Evolutionary conservation across 2,797 vertebrate genomes (phyloP).

Genomic region (Molossus alvarezi): DNA sequence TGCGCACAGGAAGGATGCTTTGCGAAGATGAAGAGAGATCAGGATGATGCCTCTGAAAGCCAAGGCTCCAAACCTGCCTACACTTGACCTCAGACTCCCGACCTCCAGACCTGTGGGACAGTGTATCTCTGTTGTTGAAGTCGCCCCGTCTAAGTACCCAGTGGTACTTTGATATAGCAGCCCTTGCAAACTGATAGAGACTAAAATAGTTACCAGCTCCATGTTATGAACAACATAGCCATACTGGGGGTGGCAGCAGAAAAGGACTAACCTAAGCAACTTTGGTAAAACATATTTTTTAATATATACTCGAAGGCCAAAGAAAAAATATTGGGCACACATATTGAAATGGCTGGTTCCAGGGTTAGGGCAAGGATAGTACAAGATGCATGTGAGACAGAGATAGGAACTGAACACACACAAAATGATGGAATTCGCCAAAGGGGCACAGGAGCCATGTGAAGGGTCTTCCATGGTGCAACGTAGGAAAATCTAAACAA

Average conservation of each 20-base stretch:
- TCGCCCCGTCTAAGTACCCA: neutral
- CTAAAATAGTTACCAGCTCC: neutral
- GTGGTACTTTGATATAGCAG: neutral
- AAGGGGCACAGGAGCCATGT: neutral
- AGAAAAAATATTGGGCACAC: neutral
- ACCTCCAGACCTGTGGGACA: neutral
- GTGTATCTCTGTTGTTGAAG: neutral
- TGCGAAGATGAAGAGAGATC: neutral
- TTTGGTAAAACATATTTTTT: neutral
- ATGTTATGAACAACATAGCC: neutral
- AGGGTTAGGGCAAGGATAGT: neutral
- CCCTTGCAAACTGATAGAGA: neutral
- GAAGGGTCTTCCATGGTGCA: neutral
- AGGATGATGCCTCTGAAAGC: neutral
- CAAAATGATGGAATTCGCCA: neutral
- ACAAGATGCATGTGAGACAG: neutral
- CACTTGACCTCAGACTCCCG: neutral
- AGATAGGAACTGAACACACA: neutral
- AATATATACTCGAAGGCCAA: neutral
- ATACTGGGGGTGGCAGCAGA: neutral
- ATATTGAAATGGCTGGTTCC: neutral
- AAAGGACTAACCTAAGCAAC: neutral
- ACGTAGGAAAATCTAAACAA: neutral
- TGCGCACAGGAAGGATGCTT: neutral
- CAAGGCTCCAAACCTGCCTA: neutral